Base-by-base conservation (phyloP, 2,888 invertebrate genomes). In the Drosophila mimetica region DNA sequence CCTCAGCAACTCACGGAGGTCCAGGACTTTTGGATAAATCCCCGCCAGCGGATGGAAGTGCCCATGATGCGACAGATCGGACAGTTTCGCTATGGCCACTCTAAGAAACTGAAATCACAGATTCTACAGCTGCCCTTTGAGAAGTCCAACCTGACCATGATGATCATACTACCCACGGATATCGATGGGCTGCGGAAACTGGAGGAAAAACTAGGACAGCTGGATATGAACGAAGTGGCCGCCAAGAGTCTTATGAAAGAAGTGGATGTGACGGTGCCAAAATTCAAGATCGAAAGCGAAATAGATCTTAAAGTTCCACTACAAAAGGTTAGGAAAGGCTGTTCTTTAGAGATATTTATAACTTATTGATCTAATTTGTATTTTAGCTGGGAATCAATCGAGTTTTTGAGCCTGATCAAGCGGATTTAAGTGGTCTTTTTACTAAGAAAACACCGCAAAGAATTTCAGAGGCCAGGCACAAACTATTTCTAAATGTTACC, bases 401-500 rank as follows among this genome's bases (percentile, higher is more conserved):
- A 0, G 30, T 97, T 87, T 79, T 89, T 18, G 53, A 79, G n/a
- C 9, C 37, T 0, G 7, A 95, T 0, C 9, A 14, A 2, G 80
- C 82, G 0, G 93, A 96, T 65, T 93, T 97, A 74, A 92, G 92
- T 11, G 94, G 94, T 1, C 91, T 97, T 16, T 90, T 95, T 46
- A 92, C 93, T n/a, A 71, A 48, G 79, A 81, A 18, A 0, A 92
- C 93, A 63, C 81, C 85, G 0, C 85, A 97, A 13, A 91, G 87
- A 50, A 95, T 97, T 0, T 94, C 94, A 28, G 94, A 95, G 87
- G 95, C 95, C 1, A 90, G 96, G 1, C 97, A 97, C 88, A 97
- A 97, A 89, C 95, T 96, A 0, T 96, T 95, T 87, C 95, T 97
- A 76, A 95, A 96, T 88, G 96, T 97, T 4, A 80, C 72, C 34